A percentile compares a stretch with the other conserved stretches of the same genome.
phyloP scores from a whole-genome alignment of 2,888 invertebrate genomes.

The Perizoma flavofasciatum region DNA sequence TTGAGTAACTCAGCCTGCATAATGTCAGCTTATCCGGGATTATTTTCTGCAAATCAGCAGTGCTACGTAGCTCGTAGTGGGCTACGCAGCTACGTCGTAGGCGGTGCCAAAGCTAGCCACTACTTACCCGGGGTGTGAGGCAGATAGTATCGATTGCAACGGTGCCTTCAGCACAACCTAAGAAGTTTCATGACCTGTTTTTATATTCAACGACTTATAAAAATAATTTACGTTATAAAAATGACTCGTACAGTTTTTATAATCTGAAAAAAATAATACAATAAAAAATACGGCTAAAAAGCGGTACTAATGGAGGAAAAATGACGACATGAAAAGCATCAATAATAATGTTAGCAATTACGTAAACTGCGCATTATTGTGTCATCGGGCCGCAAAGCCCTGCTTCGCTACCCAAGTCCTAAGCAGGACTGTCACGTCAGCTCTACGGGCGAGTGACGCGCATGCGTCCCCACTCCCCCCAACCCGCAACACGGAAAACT shows the following conservation, averaged over 20 bases:
- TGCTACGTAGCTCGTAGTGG: constrained; percentile 37
- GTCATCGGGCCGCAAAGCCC: constrained; percentile 42
- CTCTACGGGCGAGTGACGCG: constrained; percentile 65
- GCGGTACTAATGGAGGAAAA: background rate
- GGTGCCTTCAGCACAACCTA: constrained; percentile 53
- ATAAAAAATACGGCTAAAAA: constrained; percentile 6
- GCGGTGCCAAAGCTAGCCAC: constrained; percentile 64
- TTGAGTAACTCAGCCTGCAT: too few species aligned
- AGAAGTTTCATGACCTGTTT: constrained; percentile 47
- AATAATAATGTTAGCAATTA: constrained; percentile 42
- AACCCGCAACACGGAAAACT: constrained; percentile 83
- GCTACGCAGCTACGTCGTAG: constrained; percentile 57
- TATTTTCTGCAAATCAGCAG: constrained; percentile 41
- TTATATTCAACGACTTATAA: constrained; percentile 2
- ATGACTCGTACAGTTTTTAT: background rate
- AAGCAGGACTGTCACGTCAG: constrained; percentile 73
- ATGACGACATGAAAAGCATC: background rate
- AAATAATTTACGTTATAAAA: background rate
- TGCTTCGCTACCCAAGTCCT: constrained; percentile 62
- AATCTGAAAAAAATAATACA: too few species aligned
- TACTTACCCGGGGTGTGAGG: constrained; percentile 60
- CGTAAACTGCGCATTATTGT: constrained; percentile 55
- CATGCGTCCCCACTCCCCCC: constrained; percentile 70
- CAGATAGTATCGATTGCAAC: constrained; percentile 62
- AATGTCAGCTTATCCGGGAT: constrained; percentile 6